phyloP scores from a whole-genome alignment of 2,797 vertebrate genomes.

The Chiroxiphia lanceolata region DNA sequence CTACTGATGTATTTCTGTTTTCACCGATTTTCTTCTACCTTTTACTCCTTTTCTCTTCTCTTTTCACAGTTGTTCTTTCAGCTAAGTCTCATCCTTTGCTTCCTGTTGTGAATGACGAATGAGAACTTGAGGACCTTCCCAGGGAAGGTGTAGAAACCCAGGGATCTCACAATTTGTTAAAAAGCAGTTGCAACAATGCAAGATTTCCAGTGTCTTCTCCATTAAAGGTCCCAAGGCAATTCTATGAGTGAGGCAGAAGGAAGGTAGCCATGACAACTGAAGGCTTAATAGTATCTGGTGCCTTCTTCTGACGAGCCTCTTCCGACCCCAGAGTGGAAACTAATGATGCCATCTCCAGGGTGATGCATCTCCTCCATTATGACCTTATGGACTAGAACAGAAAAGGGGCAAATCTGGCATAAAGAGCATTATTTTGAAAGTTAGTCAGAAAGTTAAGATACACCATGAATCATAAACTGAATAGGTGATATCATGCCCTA shows the following conservation, averaged over 20 bases:
- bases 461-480: background rate
- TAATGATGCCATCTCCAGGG: conserved; percentile 36
- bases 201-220: conserved; percentile 50
- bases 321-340: background rate
- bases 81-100: background rate
- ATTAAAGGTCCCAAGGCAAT: conserved; percentile 53
- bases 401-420: background rate
- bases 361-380: background rate
- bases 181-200: background rate
- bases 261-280: conserved; percentile 63
- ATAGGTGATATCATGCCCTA: background rate
- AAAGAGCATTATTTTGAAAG: conserved; percentile 10
- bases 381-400: conserved; percentile 2
- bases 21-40: background rate
- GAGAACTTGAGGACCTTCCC: background rate
- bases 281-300: conserved; percentile 48
- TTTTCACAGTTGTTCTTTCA: background rate
- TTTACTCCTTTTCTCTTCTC: background rate
- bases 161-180: background rate
- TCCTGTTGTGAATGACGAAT: background rate
- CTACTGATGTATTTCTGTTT: background rate
- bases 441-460: background rate
- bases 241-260: background rate
- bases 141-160: background rate
- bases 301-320: conserved; percentile 41